phyloP scores from a whole-genome alignment of 2,888 invertebrate genomes.

The Micropterix aruncella region DNA sequence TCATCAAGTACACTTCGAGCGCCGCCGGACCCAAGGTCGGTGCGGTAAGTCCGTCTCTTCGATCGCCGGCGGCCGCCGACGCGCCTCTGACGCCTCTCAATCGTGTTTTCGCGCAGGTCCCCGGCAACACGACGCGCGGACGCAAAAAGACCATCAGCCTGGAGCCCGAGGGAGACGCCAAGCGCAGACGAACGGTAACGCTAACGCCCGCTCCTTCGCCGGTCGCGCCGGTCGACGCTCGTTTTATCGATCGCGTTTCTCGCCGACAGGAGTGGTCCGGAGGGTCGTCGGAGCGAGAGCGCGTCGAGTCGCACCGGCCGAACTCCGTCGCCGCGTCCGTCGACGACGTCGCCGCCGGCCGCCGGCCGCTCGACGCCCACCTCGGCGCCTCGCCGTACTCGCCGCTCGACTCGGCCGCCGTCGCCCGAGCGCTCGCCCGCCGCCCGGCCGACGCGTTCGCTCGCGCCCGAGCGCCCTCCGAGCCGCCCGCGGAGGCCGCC shows the following conservation, averaged over 20 bases:
- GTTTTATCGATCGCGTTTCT: no score
- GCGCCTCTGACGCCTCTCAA: constrained; percentile 1
- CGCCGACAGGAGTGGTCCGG: constrained; percentile 17
- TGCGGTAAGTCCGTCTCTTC: constrained; percentile 9
- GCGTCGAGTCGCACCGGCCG: constrained; percentile 4
- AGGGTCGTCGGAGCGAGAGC: constrained; percentile 9
- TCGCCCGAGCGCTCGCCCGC: constrained; percentile 21
- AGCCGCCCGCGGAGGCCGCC: constrained; percentile 36
- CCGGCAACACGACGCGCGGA: constrained; percentile 72
- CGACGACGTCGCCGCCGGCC: neutral
- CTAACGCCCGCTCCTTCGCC: constrained; percentile 21
- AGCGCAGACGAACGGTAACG: constrained; percentile 1
- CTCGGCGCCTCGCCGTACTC: constrained; percentile 33
- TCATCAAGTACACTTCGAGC: constrained; percentile 80
- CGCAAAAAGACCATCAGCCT: constrained; percentile 80
- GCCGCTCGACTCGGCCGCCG: constrained; percentile 34
- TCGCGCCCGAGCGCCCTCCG: constrained; percentile 38
- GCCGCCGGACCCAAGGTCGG: constrained; percentile 67
- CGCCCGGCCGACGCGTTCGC: constrained; percentile 37
- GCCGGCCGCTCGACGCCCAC: neutral
- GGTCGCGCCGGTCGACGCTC: constrained; percentile 10
- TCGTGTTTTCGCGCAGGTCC: constrained; percentile 30
- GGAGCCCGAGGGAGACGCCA: constrained; percentile 37
- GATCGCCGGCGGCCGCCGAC: constrained; percentile 5
- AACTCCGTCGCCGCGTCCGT: neutral